A percentile compares a stretch with the other conserved stretches of the same genome.
These are phyloP conservation scores for Malurus alboscapulatus DNA, from an alignment of 2,113 vertebrate species.

Conservation along the genomic window DNA sequence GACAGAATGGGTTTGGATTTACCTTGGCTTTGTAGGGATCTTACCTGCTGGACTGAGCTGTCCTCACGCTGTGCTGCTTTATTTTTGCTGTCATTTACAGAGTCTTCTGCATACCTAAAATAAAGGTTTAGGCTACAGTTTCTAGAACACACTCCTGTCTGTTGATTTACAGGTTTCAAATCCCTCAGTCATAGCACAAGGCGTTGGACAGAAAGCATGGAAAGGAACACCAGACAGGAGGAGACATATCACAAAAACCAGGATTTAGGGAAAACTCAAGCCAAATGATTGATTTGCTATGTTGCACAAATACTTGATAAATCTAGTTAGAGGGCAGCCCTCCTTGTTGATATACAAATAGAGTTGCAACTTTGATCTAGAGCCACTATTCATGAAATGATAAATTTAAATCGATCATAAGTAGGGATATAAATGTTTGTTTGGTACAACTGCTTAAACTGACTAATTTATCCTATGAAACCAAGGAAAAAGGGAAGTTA, in stretches of 20 bases:
- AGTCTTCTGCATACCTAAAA: conserved; percentile 45
- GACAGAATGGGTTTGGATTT: not conserved
- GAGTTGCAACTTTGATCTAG: not conserved
- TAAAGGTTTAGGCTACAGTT: not conserved
- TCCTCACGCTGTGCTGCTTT: not conserved
- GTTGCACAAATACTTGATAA: not conserved
- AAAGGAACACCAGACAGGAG: rapidly evolving
- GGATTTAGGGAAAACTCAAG: not conserved
- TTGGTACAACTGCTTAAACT: not conserved
- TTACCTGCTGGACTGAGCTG: conserved; percentile 37
- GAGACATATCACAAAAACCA: not conserved
- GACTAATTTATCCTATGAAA: not conserved
- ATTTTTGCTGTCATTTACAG: not conserved
- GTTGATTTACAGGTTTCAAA: not conserved
- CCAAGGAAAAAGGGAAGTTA: not conserved
- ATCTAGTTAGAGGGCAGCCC: not conserved
- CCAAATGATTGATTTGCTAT: not conserved
- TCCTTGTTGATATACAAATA: not conserved
- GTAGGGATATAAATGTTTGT: not conserved
- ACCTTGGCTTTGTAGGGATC: not conserved
- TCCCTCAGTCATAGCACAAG: not conserved
- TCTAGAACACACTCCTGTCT: not conserved
- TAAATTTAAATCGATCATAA: not conserved
- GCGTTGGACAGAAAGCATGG: not conserved
- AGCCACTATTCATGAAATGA: not conserved